Percentiles rank a stretch among this genome's conserved stretches.
These are phyloP conservation scores for Trachelus troglodyta DNA, from an alignment of 2,888 invertebrate genomes.

Conservation along the genomic window DNA sequence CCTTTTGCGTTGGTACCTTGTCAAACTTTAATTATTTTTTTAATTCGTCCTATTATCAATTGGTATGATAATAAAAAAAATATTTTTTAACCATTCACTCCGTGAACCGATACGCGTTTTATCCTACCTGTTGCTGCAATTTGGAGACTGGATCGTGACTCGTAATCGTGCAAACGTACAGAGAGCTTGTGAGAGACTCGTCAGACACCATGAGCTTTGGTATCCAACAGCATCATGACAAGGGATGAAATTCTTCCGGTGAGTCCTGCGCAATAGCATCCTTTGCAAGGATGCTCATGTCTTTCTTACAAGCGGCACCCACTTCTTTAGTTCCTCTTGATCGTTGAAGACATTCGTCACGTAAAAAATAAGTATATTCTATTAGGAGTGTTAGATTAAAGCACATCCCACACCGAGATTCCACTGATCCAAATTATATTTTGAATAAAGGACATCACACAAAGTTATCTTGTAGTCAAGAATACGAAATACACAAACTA, in stretches of 20 bases:
- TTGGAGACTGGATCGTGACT: conserved; percentile 31
- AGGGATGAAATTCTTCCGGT: conserved; percentile 29
- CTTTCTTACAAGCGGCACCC: not conserved
- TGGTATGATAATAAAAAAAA: not conserved
- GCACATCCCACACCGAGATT: not conserved
- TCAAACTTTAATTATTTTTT: not conserved
- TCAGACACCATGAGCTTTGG: conserved; percentile 6
- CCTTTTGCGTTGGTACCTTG: not conserved
- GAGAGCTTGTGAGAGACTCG: conserved; percentile 2
- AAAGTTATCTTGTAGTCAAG: not conserved
- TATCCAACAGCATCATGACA: conserved; percentile 27
- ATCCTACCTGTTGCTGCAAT: conserved; percentile 41
- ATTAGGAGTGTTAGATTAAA: not conserved
- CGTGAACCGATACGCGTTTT: not conserved
- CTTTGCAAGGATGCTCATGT: conserved; percentile 18
- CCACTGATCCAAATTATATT: not conserved
- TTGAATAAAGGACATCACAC: not conserved
- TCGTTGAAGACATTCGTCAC: not conserved
- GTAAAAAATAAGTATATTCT: not conserved
- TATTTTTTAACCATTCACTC: not conserved
- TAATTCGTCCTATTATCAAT: not conserved
- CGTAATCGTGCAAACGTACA: not conserved
- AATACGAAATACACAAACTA: not conserved
- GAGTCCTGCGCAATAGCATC: conserved; percentile 49
- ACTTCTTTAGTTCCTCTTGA: not conserved